Evolutionary conservation across 1,140 invertebrate genomes (phyloP).

Genomic region (Conopomorpha cramerella): DNA sequence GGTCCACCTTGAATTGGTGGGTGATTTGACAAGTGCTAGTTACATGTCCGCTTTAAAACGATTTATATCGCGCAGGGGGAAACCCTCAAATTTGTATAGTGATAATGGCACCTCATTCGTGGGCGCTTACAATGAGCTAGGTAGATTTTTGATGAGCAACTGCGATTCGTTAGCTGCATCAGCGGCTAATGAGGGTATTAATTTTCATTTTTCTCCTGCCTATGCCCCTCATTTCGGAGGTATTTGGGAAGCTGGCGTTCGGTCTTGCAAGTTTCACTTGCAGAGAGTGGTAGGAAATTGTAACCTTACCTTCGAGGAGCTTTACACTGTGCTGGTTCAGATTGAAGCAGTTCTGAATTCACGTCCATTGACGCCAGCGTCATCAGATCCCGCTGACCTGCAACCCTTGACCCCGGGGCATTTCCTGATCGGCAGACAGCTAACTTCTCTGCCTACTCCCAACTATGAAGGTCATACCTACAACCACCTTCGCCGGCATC

Average conservation of each 20-base stretch:
- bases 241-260: too few relatives aligned
- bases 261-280: too few relatives aligned
- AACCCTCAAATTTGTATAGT: constrained; percentile 13
- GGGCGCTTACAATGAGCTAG: constrained; percentile 1
- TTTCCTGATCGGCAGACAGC: too few relatives aligned
- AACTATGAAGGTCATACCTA: constrained; percentile 11
- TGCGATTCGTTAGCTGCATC: background rate
- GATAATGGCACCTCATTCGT: constrained; percentile 21
- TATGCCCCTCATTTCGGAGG: too few relatives aligned
- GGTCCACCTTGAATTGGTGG: too few relatives aligned
- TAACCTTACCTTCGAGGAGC: constrained; percentile 15
- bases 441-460: constrained; percentile 11
- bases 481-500: constrained; percentile 13
- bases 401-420: too few relatives aligned
- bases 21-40: constrained; percentile 12
- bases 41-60: constrained; percentile 27
- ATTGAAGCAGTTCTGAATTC: too few relatives aligned
- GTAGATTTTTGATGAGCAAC: constrained; percentile 2
- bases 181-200: constrained; percentile 1
- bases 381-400: constrained; percentile 29
- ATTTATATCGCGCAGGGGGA: constrained; percentile 25
- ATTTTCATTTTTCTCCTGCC: too few relatives aligned
- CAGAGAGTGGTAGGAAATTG: constrained; percentile 15
- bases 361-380: constrained; percentile 11
- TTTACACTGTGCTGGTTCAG: too few relatives aligned